Base-by-base conservation (phyloP, 2,113 vertebrate genomes). In the Pogona vitticeps region DNA sequence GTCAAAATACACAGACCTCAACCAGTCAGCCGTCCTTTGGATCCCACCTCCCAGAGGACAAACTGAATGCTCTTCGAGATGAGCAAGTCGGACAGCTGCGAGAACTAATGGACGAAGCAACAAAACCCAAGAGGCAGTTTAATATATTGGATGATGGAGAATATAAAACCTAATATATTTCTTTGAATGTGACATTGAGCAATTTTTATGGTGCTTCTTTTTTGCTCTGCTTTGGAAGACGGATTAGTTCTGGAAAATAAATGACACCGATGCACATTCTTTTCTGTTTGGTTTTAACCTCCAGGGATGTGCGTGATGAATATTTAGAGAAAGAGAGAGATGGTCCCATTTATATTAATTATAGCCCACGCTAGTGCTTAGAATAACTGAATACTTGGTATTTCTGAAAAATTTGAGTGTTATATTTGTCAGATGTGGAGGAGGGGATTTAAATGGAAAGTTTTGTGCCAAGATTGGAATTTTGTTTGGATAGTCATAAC, bases 41-140 rank as follows among this genome's bases (percentile, higher is more conserved):
- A 42, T 56, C 90, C 31, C 58, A 95, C 14, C 96, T 99, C 56
- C 86, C 97, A 0, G 96, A 98, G 79, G 95, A 95, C 46, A 97
- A 96, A 6, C 96, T 99, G 71, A 78, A 94, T 81, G 93, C 96
- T 76, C 97, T 99, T 83, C 96, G 97, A 87, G 96, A 97, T 4
- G 97, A 98, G 28, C 98, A 99, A 88, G 96, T 99, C 5, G 97
- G 98, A 75, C 98, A 99, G 85, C 95, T 99, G 88, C 97, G 98
- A 61, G 97, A 99, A 90, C 96, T 99, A 83, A 98, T 99, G 98
- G 95, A 96, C 0, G 98, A 99, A 78, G 92, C 98, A 82, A 98
- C 97, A 86, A 99, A 98, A 94, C 95, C 97, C 88, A 97, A 92
- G 86, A 93, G 88, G 85, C 97, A 98, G 92, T 96, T 97, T 85